These are phyloP conservation scores for Epizoanthus scotinus DNA, from an alignment of 92 coral and sea anemone genomes.

Conservation along the genomic window DNA sequence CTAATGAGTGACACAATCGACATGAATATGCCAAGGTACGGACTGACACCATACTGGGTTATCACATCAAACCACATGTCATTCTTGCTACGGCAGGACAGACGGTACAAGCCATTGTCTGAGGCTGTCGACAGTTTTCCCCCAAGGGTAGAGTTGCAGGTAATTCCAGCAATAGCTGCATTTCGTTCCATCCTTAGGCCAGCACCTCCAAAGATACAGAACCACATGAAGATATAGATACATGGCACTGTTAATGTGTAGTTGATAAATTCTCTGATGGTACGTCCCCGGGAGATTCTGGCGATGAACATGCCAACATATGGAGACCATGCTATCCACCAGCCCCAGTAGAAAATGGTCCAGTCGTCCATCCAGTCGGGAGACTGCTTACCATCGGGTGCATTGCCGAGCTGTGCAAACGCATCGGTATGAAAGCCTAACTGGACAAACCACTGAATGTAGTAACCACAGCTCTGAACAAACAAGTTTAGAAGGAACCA, in stretches of 20 bases:
- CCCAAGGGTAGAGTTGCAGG: slow-evolving; percentile 41
- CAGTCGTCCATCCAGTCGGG: slow-evolving; percentile 52
- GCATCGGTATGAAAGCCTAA: slow-evolving; percentile 58
- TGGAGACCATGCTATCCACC: slow-evolving; percentile 66
- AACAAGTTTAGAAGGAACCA: too few relatives aligned
- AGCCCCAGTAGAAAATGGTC: slow-evolving; percentile 63
- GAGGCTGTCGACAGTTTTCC: slow-evolving; percentile 41
- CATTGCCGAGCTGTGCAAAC: slow-evolving; percentile 61
- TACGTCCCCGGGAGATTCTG: slow-evolving; percentile 56
- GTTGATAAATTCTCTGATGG: slow-evolving; percentile 50
- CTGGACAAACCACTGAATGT: slow-evolving; percentile 49
- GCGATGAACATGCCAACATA: slow-evolving; percentile 63
- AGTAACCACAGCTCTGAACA: not conserved
- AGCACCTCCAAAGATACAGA: slow-evolving; percentile 60
- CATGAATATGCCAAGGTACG: slow-evolving; percentile 52
- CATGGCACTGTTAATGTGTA: slow-evolving; percentile 48
- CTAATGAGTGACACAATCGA: slow-evolving; percentile 77
- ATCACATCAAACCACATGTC: slow-evolving; percentile 59
- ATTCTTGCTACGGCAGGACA: slow-evolving; percentile 46
- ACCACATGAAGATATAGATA: slow-evolving; percentile 52
- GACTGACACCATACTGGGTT: slow-evolving; percentile 52
- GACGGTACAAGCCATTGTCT: slow-evolving; percentile 41
- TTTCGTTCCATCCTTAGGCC: slow-evolving; percentile 60
- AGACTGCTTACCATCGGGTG: slow-evolving; percentile 50
- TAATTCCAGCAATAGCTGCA: slow-evolving; percentile 41